Evolutionary conservation across 2,888 invertebrate species (phyloP).

Genomic region (Spilosoma lubricipeda): DNA sequence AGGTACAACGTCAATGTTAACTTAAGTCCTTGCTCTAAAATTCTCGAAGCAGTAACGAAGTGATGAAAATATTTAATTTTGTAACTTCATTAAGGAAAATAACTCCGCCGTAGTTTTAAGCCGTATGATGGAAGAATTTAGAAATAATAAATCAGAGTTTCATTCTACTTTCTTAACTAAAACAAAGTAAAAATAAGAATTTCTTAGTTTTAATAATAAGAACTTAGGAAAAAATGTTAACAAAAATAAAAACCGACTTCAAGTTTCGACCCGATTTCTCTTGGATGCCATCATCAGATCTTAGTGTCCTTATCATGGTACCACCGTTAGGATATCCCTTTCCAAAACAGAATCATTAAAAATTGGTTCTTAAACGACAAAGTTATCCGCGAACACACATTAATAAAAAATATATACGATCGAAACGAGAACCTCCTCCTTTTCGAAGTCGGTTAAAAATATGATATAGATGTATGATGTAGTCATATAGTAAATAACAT

Average conservation of each 20-base stretch:
- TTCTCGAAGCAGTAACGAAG: neutral
- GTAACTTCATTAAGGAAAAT: neutral
- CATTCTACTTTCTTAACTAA: neutral
- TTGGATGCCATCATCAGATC: no score
- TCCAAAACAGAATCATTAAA: no score
- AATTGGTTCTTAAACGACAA: no score
- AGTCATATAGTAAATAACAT: neutral
- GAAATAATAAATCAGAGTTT: neutral
- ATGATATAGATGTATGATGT: neutral
- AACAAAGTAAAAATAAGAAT: neutral
- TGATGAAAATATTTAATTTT: neutral
- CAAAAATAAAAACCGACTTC: no score
- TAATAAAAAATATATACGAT: no score
- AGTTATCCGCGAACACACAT: no score
- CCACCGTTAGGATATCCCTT: no score
- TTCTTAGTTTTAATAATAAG: neutral
- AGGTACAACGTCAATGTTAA: slow-evolving; percentile 28
- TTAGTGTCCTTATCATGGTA: no score
- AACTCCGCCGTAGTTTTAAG: neutral
- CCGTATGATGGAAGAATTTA: neutral
- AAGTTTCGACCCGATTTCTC: no score
- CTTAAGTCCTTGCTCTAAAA: slow-evolving; percentile 10
- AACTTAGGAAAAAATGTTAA: no score
- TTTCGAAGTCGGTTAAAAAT: no score
- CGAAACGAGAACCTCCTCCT: no score